Conservation (phyloP, 1,140 invertebrate species). For the Littorina saxatilis region DNA sequence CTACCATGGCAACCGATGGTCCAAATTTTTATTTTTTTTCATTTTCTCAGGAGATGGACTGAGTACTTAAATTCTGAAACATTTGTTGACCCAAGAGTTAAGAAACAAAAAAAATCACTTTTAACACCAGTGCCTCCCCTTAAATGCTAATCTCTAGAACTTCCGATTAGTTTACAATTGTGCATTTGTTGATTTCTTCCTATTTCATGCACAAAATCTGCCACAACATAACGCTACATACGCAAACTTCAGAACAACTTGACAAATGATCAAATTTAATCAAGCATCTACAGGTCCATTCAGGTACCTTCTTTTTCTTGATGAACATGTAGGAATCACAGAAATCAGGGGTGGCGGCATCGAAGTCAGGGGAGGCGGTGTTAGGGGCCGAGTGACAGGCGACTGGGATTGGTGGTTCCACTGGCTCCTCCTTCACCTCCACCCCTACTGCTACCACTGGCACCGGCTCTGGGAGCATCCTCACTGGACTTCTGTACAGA, state of each 20-base stretch:
- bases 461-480: not conserved
- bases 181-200: no score
- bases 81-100: no score
- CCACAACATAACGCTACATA: not conserved
- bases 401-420: not conserved
- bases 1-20: no score
- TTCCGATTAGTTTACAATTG: no score
- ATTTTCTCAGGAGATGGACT: no score
- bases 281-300: no score
- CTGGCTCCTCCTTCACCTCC: conserved; percentile 27
- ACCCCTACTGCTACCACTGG: not conserved
- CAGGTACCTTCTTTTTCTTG: conserved; percentile 45
- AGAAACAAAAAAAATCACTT: no score
- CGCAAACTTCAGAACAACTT: not conserved
- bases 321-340: conserved; percentile 12
- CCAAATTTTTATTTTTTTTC: no score
- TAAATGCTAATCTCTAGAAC: no score
- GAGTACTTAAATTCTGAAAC: no score
- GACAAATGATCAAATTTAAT: not conserved
- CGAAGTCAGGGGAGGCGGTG: not conserved
- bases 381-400: not conserved
- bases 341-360: not conserved
- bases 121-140: no score
- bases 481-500: not conserved
- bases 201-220: no score